Percentiles rank a stretch among this genome's conserved stretches.
Evolutionary conservation across 2,113 vertebrate genomes (phyloP).

Genomic region (Microcebus murinus): DNA sequence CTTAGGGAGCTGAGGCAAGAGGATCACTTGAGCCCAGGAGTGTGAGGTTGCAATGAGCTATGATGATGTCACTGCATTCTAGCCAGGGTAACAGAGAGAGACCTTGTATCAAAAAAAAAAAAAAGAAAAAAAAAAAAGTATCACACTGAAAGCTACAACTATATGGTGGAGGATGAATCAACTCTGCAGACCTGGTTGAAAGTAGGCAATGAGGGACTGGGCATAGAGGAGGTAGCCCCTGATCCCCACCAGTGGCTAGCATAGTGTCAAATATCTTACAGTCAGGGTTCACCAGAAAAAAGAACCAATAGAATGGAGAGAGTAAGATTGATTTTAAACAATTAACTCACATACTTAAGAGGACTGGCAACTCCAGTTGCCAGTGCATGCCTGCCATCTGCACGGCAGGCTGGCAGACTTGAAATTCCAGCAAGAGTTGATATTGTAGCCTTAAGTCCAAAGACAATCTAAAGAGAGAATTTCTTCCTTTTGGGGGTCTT

Average conservation of each 20-base stretch:
- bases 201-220: neutral
- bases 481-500: neutral
- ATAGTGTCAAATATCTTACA: neutral
- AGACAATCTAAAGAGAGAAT: neutral
- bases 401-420: neutral
- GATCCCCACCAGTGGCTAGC: neutral
- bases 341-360: neutral
- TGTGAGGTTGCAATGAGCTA: no score
- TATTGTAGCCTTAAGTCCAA: neutral
- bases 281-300: neutral
- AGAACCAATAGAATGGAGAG: neutral
- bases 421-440: neutral
- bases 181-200: neutral
- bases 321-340: neutral
- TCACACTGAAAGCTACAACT: neutral
- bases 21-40: no score
- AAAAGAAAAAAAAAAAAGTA: neutral
- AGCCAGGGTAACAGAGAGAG: no score
- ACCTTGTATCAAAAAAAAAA: no score
- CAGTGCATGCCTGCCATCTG: neutral
- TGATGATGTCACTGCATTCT: no score
- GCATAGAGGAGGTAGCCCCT: neutral
- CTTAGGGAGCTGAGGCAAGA: no score
- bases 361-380: neutral
- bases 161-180: neutral